Evolutionary conservation across 1,140 invertebrate genomes (phyloP), one percentile per base, ranked within the genome.

Genomic region (Drosophila pachea): DNA sequence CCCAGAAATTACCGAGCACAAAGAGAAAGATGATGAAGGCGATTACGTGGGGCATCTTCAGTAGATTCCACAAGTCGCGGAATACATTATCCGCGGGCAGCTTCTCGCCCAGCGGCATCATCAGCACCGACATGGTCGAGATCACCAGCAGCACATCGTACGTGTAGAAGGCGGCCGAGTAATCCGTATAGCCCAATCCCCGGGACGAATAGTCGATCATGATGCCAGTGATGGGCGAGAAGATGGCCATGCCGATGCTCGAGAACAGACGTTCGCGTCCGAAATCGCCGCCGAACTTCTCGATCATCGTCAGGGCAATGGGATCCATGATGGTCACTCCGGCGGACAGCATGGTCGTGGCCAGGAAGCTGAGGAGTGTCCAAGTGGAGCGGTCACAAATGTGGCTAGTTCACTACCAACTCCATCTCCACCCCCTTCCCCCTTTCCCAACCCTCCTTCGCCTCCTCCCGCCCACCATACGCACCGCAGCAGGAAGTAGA

Each of bases 251-350:
- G 45, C 94, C 95, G 36, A 95, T 91, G 74, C 94, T 95, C 4
- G 94, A 94, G 89, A 95, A 95, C 54, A 96, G 89, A 63, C 94
- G 91, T 78, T 96, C 94, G 76, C 94, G 91, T 7, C 95, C 95
- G 88, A 95, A 95, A 86, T 95, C 94, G 1, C 94, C 94, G 0
- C 94, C 93, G 84, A 94, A 94, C 79, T 94, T 93, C 86, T 95
- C 93, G 70, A 95, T 94, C 92, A 96, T 93, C 0, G 93, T 94
- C 8, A 96, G 86, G 3, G 94, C 94, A 49, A 95, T 95, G 1
- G 95, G 95, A 89, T 96, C 95, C 92, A 96, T 93, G 56, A 96
- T 94, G 7, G 94, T 95, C 1, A 95, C 94, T 7, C 93, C 94
- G 22, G 94, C 94, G 2, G 93, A 93, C 62, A 94, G 89, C 92